phyloP scores from a whole-genome alignment of 1,140 invertebrate genomes.

The Hormaphis cornu region DNA sequence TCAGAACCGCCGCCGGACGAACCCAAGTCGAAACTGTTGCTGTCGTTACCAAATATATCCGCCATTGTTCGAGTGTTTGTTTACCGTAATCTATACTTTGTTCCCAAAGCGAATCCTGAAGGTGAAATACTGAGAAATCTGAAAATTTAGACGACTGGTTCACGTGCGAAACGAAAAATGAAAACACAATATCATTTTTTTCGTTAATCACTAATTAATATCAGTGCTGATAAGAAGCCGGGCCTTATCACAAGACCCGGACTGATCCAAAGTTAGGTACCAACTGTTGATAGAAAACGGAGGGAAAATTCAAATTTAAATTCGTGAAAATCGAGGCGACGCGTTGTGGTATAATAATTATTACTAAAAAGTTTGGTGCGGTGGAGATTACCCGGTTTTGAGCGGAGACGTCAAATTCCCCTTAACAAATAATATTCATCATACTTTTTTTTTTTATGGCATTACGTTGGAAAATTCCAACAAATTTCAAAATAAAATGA shows the following conservation, averaged over 20 bases:
- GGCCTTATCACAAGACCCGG: background rate
- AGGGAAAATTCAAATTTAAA: too few relatives aligned
- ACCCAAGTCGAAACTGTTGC: background rate
- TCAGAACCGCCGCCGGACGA: background rate
- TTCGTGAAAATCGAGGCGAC: too few relatives aligned
- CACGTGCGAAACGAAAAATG: background rate
- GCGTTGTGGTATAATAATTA: too few relatives aligned
- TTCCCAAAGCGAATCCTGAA: background rate
- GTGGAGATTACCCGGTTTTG: too few relatives aligned
- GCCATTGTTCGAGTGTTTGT: background rate
- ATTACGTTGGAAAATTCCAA: too few relatives aligned
- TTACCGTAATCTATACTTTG: background rate
- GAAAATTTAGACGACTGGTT: background rate
- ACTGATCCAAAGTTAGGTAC: background rate
- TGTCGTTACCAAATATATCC: slow-evolving; percentile 14
- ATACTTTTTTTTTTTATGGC: too few relatives aligned
- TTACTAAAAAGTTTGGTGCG: too few relatives aligned
- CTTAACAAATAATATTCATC: too few relatives aligned
- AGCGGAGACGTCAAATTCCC: too few relatives aligned
- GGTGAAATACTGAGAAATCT: background rate
- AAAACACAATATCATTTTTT: background rate
- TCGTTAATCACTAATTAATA: background rate
- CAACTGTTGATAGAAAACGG: background rate
- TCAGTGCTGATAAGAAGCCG: background rate
- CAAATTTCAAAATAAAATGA: too few relatives aligned